Evolutionary conservation across 2,888 invertebrate genomes (phyloP).

Genomic region (Tortricodes alternella): DNA sequence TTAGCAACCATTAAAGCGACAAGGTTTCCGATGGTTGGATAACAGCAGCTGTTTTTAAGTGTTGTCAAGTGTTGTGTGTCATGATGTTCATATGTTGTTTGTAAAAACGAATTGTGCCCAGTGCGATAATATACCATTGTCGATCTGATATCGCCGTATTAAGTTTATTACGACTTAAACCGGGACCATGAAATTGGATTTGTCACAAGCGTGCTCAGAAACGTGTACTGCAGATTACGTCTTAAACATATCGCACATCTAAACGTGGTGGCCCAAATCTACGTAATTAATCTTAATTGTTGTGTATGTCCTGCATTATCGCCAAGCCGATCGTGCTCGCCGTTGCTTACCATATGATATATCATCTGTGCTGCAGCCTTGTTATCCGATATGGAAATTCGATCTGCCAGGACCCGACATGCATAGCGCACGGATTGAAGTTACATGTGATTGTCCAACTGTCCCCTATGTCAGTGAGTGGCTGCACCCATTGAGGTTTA

Average conservation of each 20-base stretch:
- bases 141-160: slow-evolving; percentile 19
- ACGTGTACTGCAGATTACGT: slow-evolving; percentile 49
- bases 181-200: slow-evolving; percentile 28
- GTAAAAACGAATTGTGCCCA: neutral
- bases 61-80: neutral
- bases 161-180: slow-evolving; percentile 19
- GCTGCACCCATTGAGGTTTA: slow-evolving; percentile 49
- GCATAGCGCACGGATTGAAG: slow-evolving; percentile 60
- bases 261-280: slow-evolving; percentile 45
- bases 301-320: slow-evolving; percentile 44
- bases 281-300: slow-evolving; percentile 48
- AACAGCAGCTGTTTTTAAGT: neutral
- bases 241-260: slow-evolving; percentile 52
- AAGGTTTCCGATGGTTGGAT: neutral
- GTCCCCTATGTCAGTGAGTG: slow-evolving; percentile 56
- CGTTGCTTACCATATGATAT: slow-evolving; percentile 75
- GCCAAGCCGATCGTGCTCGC: slow-evolving; percentile 62
- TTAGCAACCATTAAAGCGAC: neutral
- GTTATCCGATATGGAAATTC: slow-evolving; percentile 70
- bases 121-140: neutral
- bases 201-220: slow-evolving; percentile 32
- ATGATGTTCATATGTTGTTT: neutral
- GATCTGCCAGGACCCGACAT: slow-evolving; percentile 62
- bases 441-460: slow-evolving; percentile 56
- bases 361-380: slow-evolving; percentile 69